A percentile compares a stretch with the other conserved stretches of the same genome.
phyloP scores from a whole-genome alignment of 1,140 invertebrate species.

The Drosophila parabipectinata region DNA sequence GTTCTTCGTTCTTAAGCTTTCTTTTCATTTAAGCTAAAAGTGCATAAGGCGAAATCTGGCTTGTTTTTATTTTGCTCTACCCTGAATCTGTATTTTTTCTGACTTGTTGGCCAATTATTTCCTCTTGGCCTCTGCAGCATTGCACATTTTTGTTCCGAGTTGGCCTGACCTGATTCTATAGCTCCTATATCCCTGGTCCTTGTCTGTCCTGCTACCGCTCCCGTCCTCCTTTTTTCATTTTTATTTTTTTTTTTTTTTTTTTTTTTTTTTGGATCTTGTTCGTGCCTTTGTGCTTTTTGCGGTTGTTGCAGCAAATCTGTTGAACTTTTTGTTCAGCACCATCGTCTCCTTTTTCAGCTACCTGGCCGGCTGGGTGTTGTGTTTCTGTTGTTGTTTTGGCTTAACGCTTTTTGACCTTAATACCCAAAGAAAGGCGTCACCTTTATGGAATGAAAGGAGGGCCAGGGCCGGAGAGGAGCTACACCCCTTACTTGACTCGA shows the following conservation, averaged over 20 bases:
- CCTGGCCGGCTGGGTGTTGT: conserved; percentile 33
- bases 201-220: not conserved
- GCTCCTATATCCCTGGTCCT: conserved; percentile 27
- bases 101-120: conserved; percentile 70
- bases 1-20: conserved; percentile 49
- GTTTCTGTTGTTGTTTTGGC: conserved; percentile 62
- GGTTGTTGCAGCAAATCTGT: conserved; percentile 71
- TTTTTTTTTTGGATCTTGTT: conserved; percentile 29
- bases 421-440: conserved; percentile 74
- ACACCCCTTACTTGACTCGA: conserved; percentile 34
- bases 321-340: conserved; percentile 49
- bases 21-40: conserved; percentile 64
- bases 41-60: conserved; percentile 52
- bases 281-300: conserved; percentile 63
- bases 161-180: conserved; percentile 69
- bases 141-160: conserved; percentile 57
- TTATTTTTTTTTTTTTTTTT: conserved; percentile 2
- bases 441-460: conserved; percentile 29
- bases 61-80: conserved; percentile 24
- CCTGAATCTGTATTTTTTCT: conserved; percentile 12
- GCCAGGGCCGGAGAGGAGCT: not conserved
- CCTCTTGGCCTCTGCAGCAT: conserved; percentile 56
- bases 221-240: not conserved
- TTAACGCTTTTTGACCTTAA: conserved; percentile 81
- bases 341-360: conserved; percentile 48